Conservation (phyloP, 2,113 vertebrate species). For the Phainopepla nitens region DNA sequence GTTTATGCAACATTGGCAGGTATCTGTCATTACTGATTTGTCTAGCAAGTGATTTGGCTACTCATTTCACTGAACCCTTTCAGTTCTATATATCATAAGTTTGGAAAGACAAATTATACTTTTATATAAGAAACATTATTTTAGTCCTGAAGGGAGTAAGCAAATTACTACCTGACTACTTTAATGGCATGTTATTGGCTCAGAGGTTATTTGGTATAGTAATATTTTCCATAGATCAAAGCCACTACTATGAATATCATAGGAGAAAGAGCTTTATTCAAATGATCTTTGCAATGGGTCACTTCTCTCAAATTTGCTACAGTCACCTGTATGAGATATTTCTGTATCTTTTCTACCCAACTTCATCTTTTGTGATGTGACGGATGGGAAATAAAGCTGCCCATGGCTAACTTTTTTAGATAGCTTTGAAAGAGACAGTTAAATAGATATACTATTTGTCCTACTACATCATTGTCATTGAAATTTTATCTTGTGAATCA, state of each 20-base stretch:
- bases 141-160: not conserved
- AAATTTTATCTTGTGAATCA: not conserved
- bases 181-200: not conserved
- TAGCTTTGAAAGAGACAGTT: not conserved
- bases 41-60: not conserved
- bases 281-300: not conserved
- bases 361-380: not conserved
- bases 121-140: not conserved
- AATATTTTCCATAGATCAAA: not conserved
- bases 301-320: not conserved
- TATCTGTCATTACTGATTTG: not conserved
- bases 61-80: not conserved
- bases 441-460: not conserved
- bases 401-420: not conserved
- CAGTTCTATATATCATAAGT: not conserved
- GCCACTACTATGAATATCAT: not conserved
- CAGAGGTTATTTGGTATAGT: not conserved
- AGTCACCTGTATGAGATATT: not conserved
- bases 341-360: not conserved
- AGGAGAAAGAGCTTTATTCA: not conserved
- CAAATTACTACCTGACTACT: not conserved
- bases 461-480: not conserved
- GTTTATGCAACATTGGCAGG: not conserved
- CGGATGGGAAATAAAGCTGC: not conserved
- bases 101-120: not conserved